A percentile compares a stretch with the other conserved stretches of the same genome.
Conservation (phyloP, 1,140 invertebrate genomes). For the Drosophila pandora region DNA sequence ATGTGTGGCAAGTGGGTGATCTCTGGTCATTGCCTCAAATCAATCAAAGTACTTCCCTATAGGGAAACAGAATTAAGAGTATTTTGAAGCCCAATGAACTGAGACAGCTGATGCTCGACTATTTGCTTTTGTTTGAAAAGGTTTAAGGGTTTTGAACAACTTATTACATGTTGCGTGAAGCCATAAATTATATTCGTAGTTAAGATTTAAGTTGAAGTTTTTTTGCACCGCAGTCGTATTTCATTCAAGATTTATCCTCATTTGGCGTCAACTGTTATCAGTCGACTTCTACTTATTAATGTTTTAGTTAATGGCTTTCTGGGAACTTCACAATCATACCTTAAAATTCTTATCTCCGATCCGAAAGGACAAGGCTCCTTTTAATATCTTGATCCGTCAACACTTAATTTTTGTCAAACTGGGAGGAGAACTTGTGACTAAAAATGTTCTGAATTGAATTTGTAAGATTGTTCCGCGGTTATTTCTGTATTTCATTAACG, state of each 20-base stretch:
- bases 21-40: slow-evolving; percentile 13
- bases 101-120: no score
- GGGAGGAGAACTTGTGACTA: slow-evolving; percentile 20
- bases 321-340: not conserved
- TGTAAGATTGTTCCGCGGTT: slow-evolving; percentile 76
- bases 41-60: slow-evolving; percentile 15
- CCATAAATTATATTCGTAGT: no score
- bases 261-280: not conserved
- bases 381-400: not conserved
- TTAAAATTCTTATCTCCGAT: not conserved
- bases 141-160: no score
- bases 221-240: not conserved
- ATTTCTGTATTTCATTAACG: slow-evolving; percentile 83
- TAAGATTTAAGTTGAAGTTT: not conserved
- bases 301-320: no score
- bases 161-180: no score
- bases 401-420: slow-evolving; percentile 3
- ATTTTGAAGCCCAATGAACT: not conserved
- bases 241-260: not conserved
- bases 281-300: no score
- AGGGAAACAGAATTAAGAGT: not conserved
- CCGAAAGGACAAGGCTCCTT: not conserved
- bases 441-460: slow-evolving; percentile 82
- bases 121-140: no score
- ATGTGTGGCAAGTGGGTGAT: slow-evolving; percentile 17